A percentile compares a stretch with the other conserved stretches of the same genome.
Conservation (phyloP, 2,888 invertebrate species). For the Sarcophaga caerulescens region DNA sequence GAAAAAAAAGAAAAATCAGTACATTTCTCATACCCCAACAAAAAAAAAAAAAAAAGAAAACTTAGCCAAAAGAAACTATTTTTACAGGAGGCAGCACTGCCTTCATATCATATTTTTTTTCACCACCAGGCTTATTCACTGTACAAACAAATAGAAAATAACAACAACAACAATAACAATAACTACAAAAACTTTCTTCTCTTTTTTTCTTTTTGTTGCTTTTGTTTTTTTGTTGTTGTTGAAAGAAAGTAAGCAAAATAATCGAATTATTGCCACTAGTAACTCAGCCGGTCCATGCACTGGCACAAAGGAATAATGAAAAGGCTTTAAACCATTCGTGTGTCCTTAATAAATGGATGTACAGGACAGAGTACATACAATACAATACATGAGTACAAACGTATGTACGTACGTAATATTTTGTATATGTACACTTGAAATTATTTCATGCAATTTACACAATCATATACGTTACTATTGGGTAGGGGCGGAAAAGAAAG, state of each 20-base stretch:
- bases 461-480: conserved; percentile 23
- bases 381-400: neutral
- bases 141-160: conserved; percentile 13
- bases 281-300: conserved; percentile 61
- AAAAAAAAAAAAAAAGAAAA: conserved; percentile 32
- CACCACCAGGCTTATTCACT: neutral
- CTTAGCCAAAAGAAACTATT: conserved; percentile 61
- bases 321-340: conserved; percentile 48
- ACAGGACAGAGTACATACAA: neutral
- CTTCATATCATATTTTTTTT: conserved; percentile 52
- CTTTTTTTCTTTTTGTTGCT: neutral
- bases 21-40: conserved; percentile 11
- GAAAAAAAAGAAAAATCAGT: neutral
- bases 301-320: conserved; percentile 50
- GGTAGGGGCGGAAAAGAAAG: neutral
- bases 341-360: conserved; percentile 22
- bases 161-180: neutral
- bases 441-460: conserved; percentile 39
- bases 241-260: conserved; percentile 72
- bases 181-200: conserved; percentile 32
- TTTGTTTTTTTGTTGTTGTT: no score
- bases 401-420: neutral
- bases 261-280: conserved; percentile 79
- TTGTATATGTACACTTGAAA: neutral
- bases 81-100: conserved; percentile 55